Evolutionary conservation across 2,797 vertebrate genomes (phyloP).

Genomic region (Agapornis canus): DNA sequence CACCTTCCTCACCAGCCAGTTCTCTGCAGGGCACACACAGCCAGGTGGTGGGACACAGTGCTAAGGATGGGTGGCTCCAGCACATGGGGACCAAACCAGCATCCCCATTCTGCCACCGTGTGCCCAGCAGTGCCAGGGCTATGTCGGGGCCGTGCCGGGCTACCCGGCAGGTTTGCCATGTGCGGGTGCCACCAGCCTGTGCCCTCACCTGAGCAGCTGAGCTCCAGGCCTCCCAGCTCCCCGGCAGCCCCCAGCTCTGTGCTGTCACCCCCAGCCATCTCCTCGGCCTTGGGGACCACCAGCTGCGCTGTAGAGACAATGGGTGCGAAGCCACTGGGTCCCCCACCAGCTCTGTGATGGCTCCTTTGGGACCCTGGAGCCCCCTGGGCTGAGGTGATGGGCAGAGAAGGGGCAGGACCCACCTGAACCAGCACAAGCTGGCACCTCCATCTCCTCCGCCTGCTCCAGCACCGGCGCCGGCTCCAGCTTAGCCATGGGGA

Average conservation of each 20-base stretch:
- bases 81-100: neutral
- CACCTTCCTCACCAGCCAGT: slow-evolving; percentile 42
- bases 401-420: neutral
- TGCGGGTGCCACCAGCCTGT: neutral
- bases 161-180: neutral
- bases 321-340: neutral
- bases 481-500: slow-evolving; percentile 14
- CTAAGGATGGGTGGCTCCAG: neutral
- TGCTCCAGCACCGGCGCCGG: slow-evolving; percentile 21
- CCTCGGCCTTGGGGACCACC: neutral
- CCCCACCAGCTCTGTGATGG: rapidly evolving
- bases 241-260: neutral
- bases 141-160: neutral
- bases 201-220: neutral
- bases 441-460: neutral
- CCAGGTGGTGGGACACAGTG: neutral
- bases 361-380: neutral
- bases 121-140: neutral
- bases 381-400: neutral
- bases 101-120: neutral
- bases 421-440: slow-evolving; percentile 33
- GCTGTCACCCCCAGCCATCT: neutral
- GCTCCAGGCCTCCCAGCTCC: neutral
- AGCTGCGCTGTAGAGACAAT: neutral
- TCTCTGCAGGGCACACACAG: neutral